A percentile compares a stretch with the other conserved stretches of the same genome.
Evolutionary conservation across 2,113 vertebrate genomes (phyloP).

Genomic region (zebrafish (Danio rerio)): GRCz12tu NC_133185.1:31085501-31086000

Average conservation of each 20-base stretch:
- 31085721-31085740: slow-evolving; percentile 30
- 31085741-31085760: slow-evolving; percentile 58
- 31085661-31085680: neutral
- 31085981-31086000: too few species aligned
- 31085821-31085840: slow-evolving; percentile 84
- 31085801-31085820: slow-evolving; percentile 80
- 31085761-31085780: slow-evolving; percentile 60
- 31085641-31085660: slow-evolving; percentile 68
- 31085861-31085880: slow-evolving; percentile 51
- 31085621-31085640: slow-evolving; percentile 70
- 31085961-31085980: too few species aligned
- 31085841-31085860: slow-evolving; percentile 80
- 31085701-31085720: neutral
- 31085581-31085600: neutral
- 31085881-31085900: too few species aligned
- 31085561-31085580: neutral
- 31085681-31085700: neutral
- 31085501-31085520: neutral
- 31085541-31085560: neutral
- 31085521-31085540: neutral
- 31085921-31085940: too few species aligned
- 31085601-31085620: slow-evolving; percentile 50
- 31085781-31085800: slow-evolving; percentile 70
- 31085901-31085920: too few species aligned
- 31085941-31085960: too few species aligned